phyloP scores from a whole-genome alignment of 2,888 invertebrate species.

The Drosophila neotestacea region DNA sequence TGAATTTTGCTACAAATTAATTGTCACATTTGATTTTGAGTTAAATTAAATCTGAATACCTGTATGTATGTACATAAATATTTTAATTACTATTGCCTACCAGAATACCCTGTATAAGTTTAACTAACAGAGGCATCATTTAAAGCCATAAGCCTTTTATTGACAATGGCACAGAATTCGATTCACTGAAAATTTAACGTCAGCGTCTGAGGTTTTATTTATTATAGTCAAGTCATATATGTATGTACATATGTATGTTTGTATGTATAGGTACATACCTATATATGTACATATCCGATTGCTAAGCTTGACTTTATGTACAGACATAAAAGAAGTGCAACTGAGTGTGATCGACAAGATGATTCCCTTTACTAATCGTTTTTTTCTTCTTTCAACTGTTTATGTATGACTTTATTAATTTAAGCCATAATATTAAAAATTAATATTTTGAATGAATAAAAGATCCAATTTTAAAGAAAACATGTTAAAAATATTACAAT shows the following conservation, averaged over 20 bases:
- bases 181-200: slow-evolving; percentile 23
- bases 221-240: slow-evolving; percentile 20
- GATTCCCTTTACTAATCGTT: neutral
- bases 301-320: neutral
- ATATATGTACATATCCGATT: neutral
- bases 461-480: too few relatives aligned
- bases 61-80: neutral
- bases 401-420: too few relatives aligned
- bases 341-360: neutral
- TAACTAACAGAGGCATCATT: slow-evolving; percentile 1
- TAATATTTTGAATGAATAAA: too few relatives aligned
- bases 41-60: neutral
- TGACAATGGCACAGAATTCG: slow-evolving; percentile 5
- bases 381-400: too few relatives aligned
- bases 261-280: neutral
- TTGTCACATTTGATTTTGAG: neutral
- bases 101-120: slow-evolving; percentile 7
- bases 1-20: neutral
- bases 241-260: neutral
- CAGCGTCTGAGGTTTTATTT: slow-evolving; percentile 34
- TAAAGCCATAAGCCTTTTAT: slow-evolving; percentile 15
- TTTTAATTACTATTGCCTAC: neutral
- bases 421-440: too few relatives aligned
- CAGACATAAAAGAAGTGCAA: neutral
- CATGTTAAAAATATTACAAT: too few relatives aligned